These are phyloP conservation scores for Meloidogyne floridensis DNA, from an alignment of 1,140 invertebrate species.

Conservation along the genomic window DNA sequence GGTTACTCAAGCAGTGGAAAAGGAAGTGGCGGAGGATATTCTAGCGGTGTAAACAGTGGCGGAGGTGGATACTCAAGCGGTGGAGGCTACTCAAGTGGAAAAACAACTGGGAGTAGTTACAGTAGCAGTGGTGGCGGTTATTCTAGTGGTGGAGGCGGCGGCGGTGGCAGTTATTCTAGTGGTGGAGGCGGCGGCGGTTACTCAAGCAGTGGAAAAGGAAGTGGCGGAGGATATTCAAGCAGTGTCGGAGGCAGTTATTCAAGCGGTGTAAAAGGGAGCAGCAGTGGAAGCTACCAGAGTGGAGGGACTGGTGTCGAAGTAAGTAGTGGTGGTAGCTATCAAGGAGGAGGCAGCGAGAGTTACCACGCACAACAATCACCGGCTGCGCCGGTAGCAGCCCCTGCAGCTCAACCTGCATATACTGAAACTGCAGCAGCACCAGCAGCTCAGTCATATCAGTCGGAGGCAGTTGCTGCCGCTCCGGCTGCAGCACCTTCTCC, in stretches of 20 bases:
- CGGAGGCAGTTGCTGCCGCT: conserved; percentile 3
- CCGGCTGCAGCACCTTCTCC: background rate
- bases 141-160: background rate
- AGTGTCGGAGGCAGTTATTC: background rate
- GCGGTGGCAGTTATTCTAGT: background rate
- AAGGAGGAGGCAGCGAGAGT: background rate
- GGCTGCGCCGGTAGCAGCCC: background rate
- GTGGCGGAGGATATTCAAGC: background rate
- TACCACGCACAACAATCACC: background rate
- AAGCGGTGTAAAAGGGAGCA: background rate
- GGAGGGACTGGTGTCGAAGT: background rate
- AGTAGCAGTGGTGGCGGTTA: background rate
- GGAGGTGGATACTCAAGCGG: background rate
- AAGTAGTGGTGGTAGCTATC: background rate
- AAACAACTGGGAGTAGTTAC: background rate
- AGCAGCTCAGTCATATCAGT: conserved; percentile 17
- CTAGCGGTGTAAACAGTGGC: background rate
- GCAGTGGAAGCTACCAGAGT: background rate
- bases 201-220: background rate
- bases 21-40: background rate
- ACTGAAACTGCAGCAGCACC: conserved; percentile 3
- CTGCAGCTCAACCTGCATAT: conserved; percentile 12
- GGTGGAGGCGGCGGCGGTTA: background rate
- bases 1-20: background rate
- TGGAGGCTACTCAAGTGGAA: background rate